Evolutionary conservation across 2,113 vertebrate species (phyloP), one percentile per base, ranked within the genome.

Genomic region (Craseonycteris thonglongyai): DNA sequence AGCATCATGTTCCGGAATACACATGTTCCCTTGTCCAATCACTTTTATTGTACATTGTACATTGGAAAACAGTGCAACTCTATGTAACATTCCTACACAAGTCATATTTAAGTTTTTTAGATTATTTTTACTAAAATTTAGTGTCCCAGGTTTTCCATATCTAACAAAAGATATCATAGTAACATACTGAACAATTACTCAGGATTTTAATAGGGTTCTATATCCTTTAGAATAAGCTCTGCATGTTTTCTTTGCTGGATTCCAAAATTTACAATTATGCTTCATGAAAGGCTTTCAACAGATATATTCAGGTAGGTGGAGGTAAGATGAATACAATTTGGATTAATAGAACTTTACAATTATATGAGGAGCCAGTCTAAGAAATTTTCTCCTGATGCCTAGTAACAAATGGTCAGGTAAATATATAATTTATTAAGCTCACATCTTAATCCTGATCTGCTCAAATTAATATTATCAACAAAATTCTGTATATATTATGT

Each of bases 241-340:
- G 10, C 84, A 1, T 86, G 16, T 82, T 88, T 89, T 59, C 54
- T 87, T 82, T 92, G 38, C 4, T 59, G 33, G 42, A 79, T 86
- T 78, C 28, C 68, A 87, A 33, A 92, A 72, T 12, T 61, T 88
- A 68, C 33, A 58, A 65, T 16, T n/a, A 49, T 66, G 13, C 56
- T 91, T 88, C n/a, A 9, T 96, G 91, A 95, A 69, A 63, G 40
- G 19, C 12, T 76, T 95, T 76, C 30, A 58, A 58, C 19, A 92
- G 38, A 35, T 68, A 28, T 19, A 42, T 88, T 88, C 89, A 69
- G 65, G 33, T 63, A 90, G 45, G 24, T 71, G 30, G n/a, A 72
- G 63, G 22, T n/a, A 82, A 16, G 45, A 87, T 51, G 58, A 76
- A 71, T 81, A 71, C 13, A 78, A 79, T 15, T 78, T 58, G 9